Evolutionary conservation across 2,113 vertebrate genomes (phyloP).

Genomic region (Leptocoma aspasia): DNA sequence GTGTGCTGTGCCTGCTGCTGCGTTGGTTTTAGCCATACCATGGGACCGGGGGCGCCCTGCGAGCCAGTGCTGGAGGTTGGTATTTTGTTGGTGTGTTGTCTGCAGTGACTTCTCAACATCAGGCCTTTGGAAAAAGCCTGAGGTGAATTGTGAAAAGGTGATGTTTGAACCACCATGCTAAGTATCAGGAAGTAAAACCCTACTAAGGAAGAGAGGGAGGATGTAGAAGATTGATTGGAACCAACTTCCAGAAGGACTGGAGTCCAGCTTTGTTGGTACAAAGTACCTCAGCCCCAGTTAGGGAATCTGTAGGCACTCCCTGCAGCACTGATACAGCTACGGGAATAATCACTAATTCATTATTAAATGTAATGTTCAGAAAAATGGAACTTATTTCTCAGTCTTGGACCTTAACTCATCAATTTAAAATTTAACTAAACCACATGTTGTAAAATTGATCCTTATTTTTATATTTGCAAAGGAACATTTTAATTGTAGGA

Average conservation of each 20-base stretch:
- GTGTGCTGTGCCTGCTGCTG: background rate
- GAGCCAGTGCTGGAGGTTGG: background rate
- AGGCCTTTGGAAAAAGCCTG: background rate
- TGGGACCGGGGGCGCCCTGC: background rate
- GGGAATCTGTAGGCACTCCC: background rate
- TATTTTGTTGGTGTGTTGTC: background rate
- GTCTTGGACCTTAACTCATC: background rate
- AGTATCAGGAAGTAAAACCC: background rate
- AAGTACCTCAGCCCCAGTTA: background rate
- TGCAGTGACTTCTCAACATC: background rate
- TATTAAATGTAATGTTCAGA: background rate
- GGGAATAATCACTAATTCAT: background rate
- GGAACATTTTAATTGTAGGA: background rate
- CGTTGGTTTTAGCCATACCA: accelerated
- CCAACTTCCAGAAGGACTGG: background rate
- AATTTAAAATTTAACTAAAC: background rate
- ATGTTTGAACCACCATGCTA: background rate
- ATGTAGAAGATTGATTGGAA: background rate
- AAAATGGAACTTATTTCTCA: background rate
- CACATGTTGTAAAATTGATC: background rate
- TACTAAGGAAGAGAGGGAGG: background rate
- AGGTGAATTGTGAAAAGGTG: background rate
- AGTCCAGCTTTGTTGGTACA: background rate
- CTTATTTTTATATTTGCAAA: background rate
- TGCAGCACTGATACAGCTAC: background rate